These are phyloP conservation scores for Chiloscyllium plagiosum DNA, from an alignment of 2,113 vertebrate genomes.

Conservation along the genomic window DNA sequence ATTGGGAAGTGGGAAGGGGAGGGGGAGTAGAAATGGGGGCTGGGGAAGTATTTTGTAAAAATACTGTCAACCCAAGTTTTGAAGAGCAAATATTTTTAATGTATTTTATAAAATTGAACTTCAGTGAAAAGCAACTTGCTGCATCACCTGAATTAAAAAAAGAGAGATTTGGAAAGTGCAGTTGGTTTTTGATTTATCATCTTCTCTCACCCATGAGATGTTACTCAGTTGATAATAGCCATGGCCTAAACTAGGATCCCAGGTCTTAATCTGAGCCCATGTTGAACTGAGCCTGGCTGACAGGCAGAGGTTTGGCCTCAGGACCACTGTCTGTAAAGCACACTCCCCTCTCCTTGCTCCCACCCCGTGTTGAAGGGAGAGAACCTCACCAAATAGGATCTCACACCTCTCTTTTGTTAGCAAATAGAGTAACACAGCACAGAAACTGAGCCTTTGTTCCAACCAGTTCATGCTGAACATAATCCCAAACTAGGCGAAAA, in stretches of 20 bases:
- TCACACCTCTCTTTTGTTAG: neutral
- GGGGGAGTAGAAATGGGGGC: neutral
- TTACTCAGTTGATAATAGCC: too few species aligned
- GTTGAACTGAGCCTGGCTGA: neutral
- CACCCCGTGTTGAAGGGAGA: too few species aligned
- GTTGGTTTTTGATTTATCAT: neutral
- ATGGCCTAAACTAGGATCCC: too few species aligned
- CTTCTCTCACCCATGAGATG: too few species aligned
- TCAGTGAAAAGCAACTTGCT: neutral
- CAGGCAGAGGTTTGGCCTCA: neutral
- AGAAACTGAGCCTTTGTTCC: too few species aligned
- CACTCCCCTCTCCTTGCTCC: too few species aligned
- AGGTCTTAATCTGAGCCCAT: neutral
- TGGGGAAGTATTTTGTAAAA: conserved; percentile 3
- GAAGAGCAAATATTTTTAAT: conserved; percentile 11
- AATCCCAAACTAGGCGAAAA: too few species aligned
- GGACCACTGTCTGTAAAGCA: neutral
- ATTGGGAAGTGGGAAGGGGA: neutral
- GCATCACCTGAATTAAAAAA: conserved; percentile 13
- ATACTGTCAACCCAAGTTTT: neutral
- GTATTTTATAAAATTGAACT: conserved; percentile 10
- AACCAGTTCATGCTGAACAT: too few species aligned
- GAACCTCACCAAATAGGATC: neutral
- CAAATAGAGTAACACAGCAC: too few species aligned
- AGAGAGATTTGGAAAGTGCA: neutral